Conservation (phyloP, 2,888 invertebrate genomes). For the Phragmatobia fuliginosa region DNA sequence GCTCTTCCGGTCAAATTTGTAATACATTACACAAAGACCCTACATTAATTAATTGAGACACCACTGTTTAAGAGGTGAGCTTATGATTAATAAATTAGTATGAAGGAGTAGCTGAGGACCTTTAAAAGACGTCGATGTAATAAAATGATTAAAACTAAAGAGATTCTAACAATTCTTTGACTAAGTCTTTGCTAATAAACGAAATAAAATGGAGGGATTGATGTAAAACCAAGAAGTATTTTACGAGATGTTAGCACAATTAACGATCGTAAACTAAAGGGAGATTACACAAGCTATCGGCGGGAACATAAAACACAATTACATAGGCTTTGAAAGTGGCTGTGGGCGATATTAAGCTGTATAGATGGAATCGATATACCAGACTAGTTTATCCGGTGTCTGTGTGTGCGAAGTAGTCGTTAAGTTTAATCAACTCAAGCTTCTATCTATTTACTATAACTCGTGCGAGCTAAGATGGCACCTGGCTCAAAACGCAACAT, state of each 20-base stretch:
- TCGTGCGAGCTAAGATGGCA: too few species aligned
- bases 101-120: too few species aligned
- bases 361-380: slow-evolving; percentile 55
- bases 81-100: neutral
- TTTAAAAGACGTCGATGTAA: too few species aligned
- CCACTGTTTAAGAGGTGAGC: neutral
- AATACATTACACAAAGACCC: neutral
- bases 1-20: neutral
- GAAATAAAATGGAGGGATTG: slow-evolving; percentile 28
- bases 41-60: neutral
- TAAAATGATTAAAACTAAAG: neutral
- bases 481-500: too few species aligned
- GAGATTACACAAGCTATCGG: slow-evolving; percentile 63
- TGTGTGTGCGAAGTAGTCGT: neutral
- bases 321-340: slow-evolving; percentile 69
- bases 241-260: slow-evolving; percentile 55
- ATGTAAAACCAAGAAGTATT: slow-evolving; percentile 33
- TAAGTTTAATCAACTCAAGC: neutral
- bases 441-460: neutral
- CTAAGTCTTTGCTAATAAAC: slow-evolving; percentile 18
- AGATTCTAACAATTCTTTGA: slow-evolving; percentile 12
- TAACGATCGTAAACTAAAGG: slow-evolving; percentile 48
- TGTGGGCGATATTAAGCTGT: slow-evolving; percentile 59
- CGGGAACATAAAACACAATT: slow-evolving; percentile 66
- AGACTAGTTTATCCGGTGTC: slow-evolving; percentile 1